Percentiles rank a stretch among this genome's conserved stretches.
phyloP scores from a whole-genome alignment of 2,797 vertebrate genomes.

The Poecile montanus region DNA sequence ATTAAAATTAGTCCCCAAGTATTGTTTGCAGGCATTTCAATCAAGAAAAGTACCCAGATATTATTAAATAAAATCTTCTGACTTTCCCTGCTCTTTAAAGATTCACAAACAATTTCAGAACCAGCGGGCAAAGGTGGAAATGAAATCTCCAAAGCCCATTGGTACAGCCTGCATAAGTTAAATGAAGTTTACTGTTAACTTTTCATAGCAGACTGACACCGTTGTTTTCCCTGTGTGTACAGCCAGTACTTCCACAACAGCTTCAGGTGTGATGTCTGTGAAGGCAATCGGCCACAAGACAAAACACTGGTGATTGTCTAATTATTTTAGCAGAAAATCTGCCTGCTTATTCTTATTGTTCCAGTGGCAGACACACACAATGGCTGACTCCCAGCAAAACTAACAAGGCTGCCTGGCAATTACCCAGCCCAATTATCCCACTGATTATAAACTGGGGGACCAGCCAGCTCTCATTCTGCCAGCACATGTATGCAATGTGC shows the following conservation, averaged over 20 bases:
- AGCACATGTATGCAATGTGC: rapidly evolving
- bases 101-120: not conserved
- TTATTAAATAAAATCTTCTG: not conserved
- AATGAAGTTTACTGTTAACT: not conserved
- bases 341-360: not conserved
- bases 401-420: not conserved
- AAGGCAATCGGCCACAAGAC: not conserved
- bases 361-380: not conserved
- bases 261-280: not conserved
- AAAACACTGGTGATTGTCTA: not conserved
- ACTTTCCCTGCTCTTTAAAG: not conserved
- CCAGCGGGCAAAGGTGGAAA: not conserved
- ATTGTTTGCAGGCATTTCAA: not conserved
- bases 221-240: not conserved
- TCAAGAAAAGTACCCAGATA: not conserved
- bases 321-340: conserved; percentile 21
- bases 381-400: not conserved
- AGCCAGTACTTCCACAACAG: not conserved
- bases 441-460: not conserved
- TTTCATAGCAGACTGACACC: not conserved
- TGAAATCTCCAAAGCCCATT: not conserved
- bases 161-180: not conserved
- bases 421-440: not conserved
- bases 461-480: not conserved
- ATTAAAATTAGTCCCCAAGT: not conserved